These are phyloP conservation scores for Ligdia adustata DNA, from an alignment of 2,888 invertebrate genomes.

Conservation along the genomic window DNA sequence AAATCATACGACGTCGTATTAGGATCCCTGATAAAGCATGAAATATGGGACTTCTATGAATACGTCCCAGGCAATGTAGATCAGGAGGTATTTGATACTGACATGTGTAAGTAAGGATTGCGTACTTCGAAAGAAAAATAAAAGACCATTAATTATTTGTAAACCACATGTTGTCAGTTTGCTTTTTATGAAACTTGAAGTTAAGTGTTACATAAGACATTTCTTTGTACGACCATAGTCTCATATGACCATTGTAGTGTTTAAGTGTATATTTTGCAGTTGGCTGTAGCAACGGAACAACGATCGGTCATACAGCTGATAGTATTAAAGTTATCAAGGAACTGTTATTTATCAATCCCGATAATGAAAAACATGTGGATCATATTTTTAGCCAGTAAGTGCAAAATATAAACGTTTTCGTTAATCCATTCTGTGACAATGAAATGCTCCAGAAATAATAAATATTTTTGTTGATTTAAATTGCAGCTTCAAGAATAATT, in stretches of 20 bases:
- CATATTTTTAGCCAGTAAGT: background rate
- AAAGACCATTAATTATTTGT: too few species aligned
- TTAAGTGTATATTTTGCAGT: too few species aligned
- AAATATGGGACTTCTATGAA: background rate
- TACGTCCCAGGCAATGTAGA: background rate
- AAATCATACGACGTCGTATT: background rate
- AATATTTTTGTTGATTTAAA: too few species aligned
- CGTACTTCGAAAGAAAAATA: background rate
- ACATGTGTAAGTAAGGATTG: background rate
- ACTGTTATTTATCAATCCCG: background rate
- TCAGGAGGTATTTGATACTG: background rate
- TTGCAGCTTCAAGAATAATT: background rate
- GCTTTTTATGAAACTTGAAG: too few species aligned
- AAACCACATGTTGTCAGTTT: too few species aligned
- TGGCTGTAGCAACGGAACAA: background rate
- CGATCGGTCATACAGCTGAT: background rate
- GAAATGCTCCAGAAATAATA: too few species aligned
- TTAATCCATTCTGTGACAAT: too few species aligned
- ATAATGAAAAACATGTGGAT: constrained; percentile 25
- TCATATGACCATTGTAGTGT: too few species aligned
- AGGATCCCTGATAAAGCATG: background rate
- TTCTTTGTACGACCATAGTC: too few species aligned
- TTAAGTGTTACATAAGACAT: too few species aligned
- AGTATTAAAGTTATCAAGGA: background rate
- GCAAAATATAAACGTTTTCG: too few species aligned